Evolutionary conservation across 2,113 vertebrate genomes (phyloP).

Genomic region (Motacilla alba): DNA sequence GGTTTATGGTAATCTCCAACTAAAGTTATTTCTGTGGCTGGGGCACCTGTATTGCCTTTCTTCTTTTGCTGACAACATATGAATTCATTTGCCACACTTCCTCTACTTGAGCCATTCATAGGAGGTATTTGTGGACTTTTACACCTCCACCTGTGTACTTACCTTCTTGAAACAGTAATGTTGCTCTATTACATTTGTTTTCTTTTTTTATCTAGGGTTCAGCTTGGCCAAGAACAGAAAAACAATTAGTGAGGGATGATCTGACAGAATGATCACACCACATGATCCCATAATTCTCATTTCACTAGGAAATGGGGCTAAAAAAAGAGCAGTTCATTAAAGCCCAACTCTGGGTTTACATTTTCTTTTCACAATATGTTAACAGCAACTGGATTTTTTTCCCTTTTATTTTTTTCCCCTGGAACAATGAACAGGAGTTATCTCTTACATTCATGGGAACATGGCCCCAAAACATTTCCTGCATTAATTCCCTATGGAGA

Average conservation of each 20-base stretch:
- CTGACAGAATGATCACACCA: background rate
- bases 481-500: constrained; percentile 34
- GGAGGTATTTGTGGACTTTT: background rate
- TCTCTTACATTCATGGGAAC: constrained; percentile 25
- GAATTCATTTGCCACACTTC: background rate
- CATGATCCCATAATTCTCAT: background rate
- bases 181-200: background rate
- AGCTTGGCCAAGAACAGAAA: background rate
- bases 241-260: background rate
- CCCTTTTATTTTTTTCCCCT: background rate
- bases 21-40: background rate
- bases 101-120: background rate
- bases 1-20: background rate
- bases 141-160: background rate
- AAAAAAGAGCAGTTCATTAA: background rate
- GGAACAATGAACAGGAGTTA: constrained; percentile 51
- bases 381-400: background rate
- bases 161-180: background rate
- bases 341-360: background rate
- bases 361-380: background rate
- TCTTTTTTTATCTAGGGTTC: background rate
- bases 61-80: background rate
- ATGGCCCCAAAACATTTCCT: constrained; percentile 52
- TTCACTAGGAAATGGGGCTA: background rate
- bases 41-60: background rate